Conservation (phyloP, 2,888 invertebrate species). For the Sarcophaga rosellei region DNA sequence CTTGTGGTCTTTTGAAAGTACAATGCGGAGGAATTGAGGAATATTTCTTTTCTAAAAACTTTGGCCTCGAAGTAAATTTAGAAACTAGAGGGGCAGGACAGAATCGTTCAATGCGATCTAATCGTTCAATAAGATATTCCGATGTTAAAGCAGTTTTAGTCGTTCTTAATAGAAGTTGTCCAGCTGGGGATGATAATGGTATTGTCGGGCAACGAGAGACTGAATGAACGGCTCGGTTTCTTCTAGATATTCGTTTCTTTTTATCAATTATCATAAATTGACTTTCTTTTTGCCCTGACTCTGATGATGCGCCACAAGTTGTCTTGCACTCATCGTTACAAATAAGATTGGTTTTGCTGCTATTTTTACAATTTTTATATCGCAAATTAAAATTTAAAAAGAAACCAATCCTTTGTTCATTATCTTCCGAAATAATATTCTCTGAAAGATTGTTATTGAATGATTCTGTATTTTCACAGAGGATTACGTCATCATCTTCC, state of each 20-base stretch:
- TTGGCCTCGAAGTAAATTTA: conserved; percentile 74
- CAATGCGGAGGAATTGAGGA: conserved; percentile 73
- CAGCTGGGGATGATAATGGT: conserved; percentile 83
- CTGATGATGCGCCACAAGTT: not conserved
- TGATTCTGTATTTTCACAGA: conserved; percentile 81
- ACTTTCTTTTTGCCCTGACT: conserved; percentile 57
- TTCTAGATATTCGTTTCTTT: conserved; percentile 78
- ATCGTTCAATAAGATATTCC: conserved; percentile 82
- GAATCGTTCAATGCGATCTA: conserved; percentile 83
- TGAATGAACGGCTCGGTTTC: conserved; percentile 81
- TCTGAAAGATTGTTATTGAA: conserved; percentile 60
- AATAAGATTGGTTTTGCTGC: conserved; percentile 29
- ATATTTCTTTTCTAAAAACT: conserved; percentile 77
- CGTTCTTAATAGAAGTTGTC: conserved; percentile 81
- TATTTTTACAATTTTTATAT: conserved; percentile 63
- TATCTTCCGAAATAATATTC: conserved; percentile 72
- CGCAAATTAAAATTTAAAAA: conserved; percentile 82
- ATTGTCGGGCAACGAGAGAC: conserved; percentile 82
- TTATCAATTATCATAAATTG: conserved; percentile 73
- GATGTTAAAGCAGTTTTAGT: conserved; percentile 81
- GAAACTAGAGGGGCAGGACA: conserved; percentile 81
- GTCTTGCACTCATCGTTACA: conserved; percentile 15
- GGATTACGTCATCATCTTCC: conserved; percentile 77
- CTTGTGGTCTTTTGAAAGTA: conserved; percentile 78
- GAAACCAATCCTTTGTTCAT: conserved; percentile 80